Evolutionary conservation across 2,113 vertebrate genomes (phyloP).

Genomic region (Muscicapa adusta): DNA sequence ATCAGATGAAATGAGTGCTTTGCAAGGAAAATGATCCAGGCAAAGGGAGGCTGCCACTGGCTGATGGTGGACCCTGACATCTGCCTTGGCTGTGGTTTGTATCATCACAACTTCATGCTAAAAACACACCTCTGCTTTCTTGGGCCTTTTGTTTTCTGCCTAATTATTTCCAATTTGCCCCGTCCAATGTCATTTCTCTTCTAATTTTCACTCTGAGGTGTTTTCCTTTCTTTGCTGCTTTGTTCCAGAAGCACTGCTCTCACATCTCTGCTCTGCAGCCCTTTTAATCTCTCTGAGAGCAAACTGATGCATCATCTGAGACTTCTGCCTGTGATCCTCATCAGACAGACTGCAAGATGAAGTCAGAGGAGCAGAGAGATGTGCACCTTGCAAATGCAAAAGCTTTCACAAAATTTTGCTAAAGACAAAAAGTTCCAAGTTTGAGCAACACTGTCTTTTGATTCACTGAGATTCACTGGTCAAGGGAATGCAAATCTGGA

Average conservation of each 20-base stretch:
- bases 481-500: not conserved
- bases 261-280: not conserved
- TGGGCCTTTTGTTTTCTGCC: not conserved
- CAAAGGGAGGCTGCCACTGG: not conserved
- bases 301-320: not conserved
- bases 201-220: not conserved
- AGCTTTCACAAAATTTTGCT: not conserved
- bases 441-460: not conserved
- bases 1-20: conserved; percentile 30
- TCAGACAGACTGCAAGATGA: not conserved
- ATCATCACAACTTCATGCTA: not conserved
- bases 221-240: not conserved
- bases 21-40: conserved; percentile 36
- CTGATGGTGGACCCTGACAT: rapidly evolving
- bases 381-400: not conserved
- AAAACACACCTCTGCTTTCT: not conserved
- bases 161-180: not conserved
- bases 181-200: not conserved
- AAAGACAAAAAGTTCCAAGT: not conserved
- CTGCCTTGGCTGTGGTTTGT: not conserved
- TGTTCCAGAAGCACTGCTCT: not conserved
- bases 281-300: not conserved
- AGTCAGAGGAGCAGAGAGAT: not conserved
- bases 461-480: not conserved
- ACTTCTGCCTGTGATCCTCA: not conserved